Conservation (phyloP, 2,888 invertebrate genomes). For the Drosophila rellima region DNA sequence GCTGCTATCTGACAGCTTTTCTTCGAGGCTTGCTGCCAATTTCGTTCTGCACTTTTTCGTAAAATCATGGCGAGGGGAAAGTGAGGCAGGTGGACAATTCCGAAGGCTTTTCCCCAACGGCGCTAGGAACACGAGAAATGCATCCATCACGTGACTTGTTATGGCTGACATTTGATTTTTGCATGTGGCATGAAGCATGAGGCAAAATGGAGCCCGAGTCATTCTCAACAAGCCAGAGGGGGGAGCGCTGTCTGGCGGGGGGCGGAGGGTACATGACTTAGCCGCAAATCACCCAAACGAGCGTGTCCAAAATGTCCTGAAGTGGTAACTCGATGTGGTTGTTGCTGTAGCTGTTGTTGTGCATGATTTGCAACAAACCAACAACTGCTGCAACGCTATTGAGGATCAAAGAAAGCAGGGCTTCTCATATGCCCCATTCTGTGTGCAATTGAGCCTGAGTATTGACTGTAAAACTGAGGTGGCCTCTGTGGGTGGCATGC, state of each 20-base stretch:
- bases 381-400: conserved; percentile 10
- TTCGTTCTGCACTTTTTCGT: conserved; percentile 14
- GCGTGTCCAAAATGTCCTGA: conserved; percentile 46
- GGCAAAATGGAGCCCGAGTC: conserved; percentile 19
- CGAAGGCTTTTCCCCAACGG: conserved; percentile 17
- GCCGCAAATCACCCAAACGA: conserved; percentile 55
- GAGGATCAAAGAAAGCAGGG: conserved; percentile 24
- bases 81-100: conserved; percentile 12
- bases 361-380: conserved; percentile 49
- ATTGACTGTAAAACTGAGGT: conserved; percentile 8
- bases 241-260: neutral
- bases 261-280: conserved; percentile 17
- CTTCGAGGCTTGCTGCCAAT: conserved; percentile 32
- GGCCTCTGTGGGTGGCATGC: conserved; percentile 12
- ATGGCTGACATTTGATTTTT: conserved; percentile 62
- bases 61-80: neutral
- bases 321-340: conserved; percentile 2
- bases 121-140: conserved; percentile 47
- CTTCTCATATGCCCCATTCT: conserved; percentile 17
- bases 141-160: conserved; percentile 64
- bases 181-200: conserved; percentile 37
- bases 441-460: conserved; percentile 35
- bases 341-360: conserved; percentile 2
- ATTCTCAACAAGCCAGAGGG: neutral
- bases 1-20: conserved; percentile 37